Base-by-base conservation (phyloP, 2,888 invertebrate genomes). In the Rhopalosiphum nymphaeae region DNA sequence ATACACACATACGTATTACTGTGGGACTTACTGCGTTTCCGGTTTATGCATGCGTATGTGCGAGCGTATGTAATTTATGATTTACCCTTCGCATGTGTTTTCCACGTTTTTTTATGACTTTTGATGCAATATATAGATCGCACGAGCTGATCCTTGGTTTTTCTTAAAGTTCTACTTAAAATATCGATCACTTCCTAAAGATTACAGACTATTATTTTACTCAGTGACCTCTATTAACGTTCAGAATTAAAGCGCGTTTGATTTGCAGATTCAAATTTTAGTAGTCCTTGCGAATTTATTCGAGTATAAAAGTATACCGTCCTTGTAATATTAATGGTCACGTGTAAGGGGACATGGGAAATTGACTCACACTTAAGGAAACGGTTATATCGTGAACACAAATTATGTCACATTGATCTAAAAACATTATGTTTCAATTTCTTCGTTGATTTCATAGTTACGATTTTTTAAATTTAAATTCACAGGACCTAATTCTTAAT, bases 401-500 rank as follows among this genome's bases (percentile, higher is more conserved):
- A 67, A 67, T n/a, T 67, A 67, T n/a, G n/a, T 67, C n/a, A n/a
- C 67, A 67, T 67, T 67, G 61, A n/a, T 67, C n/a, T 67, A 67
- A 67, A 67, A 67, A 67, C n/a, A 67, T 16, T n/a, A 67, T 7
- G 13, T 67, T 67, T 67, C 5, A 67, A 67, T 5, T 67, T 67
- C 5, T 36, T 67, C 67, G n/a, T 67, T 67, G n/a, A 67, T 67
- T 67, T n/a, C 16, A 67, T 67, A n/a, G n/a, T 21, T 21, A 53
- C 21, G 53, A 53, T 16, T 67, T n/a, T n/a, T 16, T 16, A n/a
- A 67, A 67, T 67, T 67, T n/a, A 1, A 67, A 67, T 67, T 67
- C n/a, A 67, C 13, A 67, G n/a, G 16, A n/a, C 5, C 16, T n/a
- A 67, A n/a, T 4, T 67, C 67, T 16, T n/a, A 67, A 67, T n/a